Conservation (phyloP, 2,113 vertebrate genomes). For the Oncorhynchus nerka region DNA sequence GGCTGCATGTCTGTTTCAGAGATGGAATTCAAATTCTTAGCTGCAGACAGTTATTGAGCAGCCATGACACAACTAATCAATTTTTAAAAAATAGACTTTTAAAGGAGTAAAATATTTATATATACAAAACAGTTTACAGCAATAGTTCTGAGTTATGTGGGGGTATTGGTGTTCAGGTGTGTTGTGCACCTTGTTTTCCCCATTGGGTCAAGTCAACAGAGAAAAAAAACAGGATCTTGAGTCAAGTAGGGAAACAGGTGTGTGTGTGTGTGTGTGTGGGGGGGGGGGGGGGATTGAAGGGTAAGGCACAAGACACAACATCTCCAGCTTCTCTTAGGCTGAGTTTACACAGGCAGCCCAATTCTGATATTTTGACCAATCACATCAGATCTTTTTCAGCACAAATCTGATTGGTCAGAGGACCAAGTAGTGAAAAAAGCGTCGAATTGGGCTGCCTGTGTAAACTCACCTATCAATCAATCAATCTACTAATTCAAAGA, state of each 20-base stretch:
- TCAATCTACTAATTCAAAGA: conserved; percentile 43
- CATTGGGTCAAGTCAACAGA: conserved; percentile 59
- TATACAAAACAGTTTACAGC: conserved; percentile 80
- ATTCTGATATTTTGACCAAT: no score
- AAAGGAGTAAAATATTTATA: conserved; percentile 73
- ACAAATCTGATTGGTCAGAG: no score
- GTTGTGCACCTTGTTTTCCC: conserved; percentile 23
- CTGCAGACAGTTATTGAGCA: no score
- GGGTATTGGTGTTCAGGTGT: conserved; percentile 47
- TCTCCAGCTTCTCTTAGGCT: conserved; percentile 55
- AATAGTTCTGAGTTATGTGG: conserved; percentile 64
- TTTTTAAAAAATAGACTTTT: conserved; percentile 8
- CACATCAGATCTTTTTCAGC: no score
- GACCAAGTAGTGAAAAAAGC: no score
- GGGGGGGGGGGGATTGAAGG: no score
- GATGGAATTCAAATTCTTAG: no score
- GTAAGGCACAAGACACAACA: conserved; percentile 74
- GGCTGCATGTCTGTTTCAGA: no score
- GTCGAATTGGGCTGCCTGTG: no score
- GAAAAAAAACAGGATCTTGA: conserved; percentile 60
- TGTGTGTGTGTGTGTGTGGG: no score
- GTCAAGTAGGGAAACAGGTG: conserved; percentile 53
- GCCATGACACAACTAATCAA: background rate
- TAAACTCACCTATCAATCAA: conserved; percentile 15
- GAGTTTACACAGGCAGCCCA: no score